Evolutionary conservation across 2,113 vertebrate genomes (phyloP).

Genomic region (Bothrops jararaca): DNA sequence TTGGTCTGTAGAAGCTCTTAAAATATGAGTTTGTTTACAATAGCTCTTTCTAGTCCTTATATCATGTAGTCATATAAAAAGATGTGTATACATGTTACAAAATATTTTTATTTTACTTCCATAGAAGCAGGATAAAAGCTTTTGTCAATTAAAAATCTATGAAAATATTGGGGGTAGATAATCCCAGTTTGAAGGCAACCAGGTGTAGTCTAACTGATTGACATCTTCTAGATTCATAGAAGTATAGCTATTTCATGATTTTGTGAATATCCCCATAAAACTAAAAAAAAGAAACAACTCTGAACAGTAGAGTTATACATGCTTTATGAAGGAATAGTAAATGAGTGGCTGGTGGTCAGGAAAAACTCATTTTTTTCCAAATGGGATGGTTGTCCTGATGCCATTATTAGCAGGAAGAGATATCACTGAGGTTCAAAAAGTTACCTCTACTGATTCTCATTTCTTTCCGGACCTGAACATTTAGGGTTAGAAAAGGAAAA

Average conservation of each 20-base stretch:
- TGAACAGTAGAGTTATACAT: neutral
- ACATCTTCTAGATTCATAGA: neutral
- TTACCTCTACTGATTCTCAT: neutral
- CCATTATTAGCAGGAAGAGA: neutral
- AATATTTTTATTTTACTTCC: neutral
- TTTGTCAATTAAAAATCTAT: neutral
- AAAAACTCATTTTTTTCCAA: neutral
- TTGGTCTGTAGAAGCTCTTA: neutral
- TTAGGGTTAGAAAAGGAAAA: neutral
- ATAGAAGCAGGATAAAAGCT: neutral
- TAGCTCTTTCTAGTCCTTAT: neutral
- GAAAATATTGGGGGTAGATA: neutral
- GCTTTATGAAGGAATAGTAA: neutral
- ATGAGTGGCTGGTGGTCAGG: neutral
- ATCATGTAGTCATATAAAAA: neutral
- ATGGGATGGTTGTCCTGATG: no score
- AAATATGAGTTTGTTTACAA: neutral
- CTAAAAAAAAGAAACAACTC: neutral
- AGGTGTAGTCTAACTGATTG: neutral
- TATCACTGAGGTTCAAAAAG: neutral
- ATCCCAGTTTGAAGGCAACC: neutral
- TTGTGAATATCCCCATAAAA: neutral
- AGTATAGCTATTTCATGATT: neutral
- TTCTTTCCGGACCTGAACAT: neutral
- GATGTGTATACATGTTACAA: neutral